Evolutionary conservation across 30 jellyfish, hydroid and myxozoan species (phyloP), one percentile per base, ranked within the genome.

Genomic region (Cassiopea andromeda): DNA sequence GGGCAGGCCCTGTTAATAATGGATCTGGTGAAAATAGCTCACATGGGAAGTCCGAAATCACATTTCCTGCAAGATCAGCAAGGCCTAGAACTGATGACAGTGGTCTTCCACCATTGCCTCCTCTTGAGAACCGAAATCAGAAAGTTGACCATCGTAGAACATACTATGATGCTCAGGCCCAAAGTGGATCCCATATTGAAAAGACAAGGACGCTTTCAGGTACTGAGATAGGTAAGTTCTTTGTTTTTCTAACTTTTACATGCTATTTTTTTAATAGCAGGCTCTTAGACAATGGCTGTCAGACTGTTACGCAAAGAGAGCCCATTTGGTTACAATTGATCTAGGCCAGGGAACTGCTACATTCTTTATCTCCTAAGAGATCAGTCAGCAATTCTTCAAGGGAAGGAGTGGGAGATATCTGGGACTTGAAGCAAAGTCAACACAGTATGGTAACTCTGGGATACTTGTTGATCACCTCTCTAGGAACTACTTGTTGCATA

Each of bases 101-200:
- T 54, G 45, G 77, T 47, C 43, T 87, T 15, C 97, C 97, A 18
- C 97, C 97, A 3, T 91, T 81, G 12, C 97, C 97, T 14, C 92
- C 97, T 1, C n/a, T 80, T 18, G 92, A 89, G 68, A 89, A 73
- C 60, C 78, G 72, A 59, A 81, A 73, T 44, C 48, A 58, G 49
- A 81, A 66, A 73, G 90, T 60, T 14, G 92, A 89, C 60, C 75
- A 80, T 16, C 60, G 90, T 27, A 80, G 92, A 14, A 89, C 86
- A 44, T n/a, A 18, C 48, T 86, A 75, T 68, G 81, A 80, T 18
- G 45, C 14, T 1, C 38, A 45, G 69, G 19, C 19, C 17, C 45
- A 75, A 44, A 44, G 68, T 54, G 45, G 15, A 5, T 14, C 6
- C 9, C 1, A 45, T 5, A 38, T 18, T 1, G 83, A 75, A 16